Percentiles rank a stretch among this genome's conserved stretches.
Conservation (phyloP, 1,140 invertebrate genomes). For the Temnothorax longispinosus region DNA sequence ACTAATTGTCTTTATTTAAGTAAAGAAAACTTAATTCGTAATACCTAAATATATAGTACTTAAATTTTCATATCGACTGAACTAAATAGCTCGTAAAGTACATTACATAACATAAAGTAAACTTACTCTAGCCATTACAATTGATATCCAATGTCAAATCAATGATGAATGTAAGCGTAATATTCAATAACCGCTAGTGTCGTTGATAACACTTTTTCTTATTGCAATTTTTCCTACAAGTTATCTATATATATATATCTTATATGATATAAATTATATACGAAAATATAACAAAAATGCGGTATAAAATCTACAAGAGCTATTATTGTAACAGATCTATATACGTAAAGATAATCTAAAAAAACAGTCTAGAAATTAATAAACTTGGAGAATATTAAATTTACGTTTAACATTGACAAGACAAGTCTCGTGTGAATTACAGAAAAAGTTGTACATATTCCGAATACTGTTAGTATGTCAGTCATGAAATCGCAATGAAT, state of each 20-base stretch:
- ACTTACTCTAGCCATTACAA: not conserved
- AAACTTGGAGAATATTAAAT: not conserved
- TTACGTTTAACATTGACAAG: not conserved
- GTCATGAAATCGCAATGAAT: not conserved
- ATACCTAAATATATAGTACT: too few species aligned
- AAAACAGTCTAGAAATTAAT: constrained; percentile 6
- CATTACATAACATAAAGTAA: not conserved
- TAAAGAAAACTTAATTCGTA: too few species aligned
- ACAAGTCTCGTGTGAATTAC: not conserved
- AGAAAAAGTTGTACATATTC: not conserved
- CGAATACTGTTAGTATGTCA: constrained; percentile 8
- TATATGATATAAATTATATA: constrained; percentile 54
- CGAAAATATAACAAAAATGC: constrained; percentile 39
- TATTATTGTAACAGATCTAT: constrained; percentile 32
- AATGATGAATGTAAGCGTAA: constrained; percentile 19
- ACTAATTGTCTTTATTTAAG: too few species aligned
- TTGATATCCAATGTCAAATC: not conserved
- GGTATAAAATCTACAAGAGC: constrained; percentile 36
- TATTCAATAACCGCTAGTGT: not conserved
- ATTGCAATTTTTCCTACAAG: constrained; percentile 20
- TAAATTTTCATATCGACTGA: too few species aligned
- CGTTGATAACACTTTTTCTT: not conserved
- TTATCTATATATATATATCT: not conserved
- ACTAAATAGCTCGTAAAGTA: not conserved
- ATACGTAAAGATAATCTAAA: constrained; percentile 15